These are phyloP conservation scores for Galerucella nymphaeae DNA, from an alignment of 2,888 invertebrate genomes.

Conservation along the genomic window DNA sequence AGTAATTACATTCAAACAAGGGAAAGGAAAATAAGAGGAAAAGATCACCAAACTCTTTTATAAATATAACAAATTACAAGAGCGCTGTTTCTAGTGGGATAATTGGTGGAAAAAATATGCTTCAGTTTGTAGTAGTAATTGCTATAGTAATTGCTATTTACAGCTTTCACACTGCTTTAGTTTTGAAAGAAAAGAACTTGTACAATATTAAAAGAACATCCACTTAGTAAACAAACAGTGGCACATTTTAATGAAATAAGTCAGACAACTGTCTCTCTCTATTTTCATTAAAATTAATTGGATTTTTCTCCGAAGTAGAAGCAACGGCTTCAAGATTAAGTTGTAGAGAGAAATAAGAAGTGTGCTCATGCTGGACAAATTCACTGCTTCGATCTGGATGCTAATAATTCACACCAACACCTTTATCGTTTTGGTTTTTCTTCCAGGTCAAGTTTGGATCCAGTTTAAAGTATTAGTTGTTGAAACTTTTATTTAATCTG, in stretches of 20 bases:
- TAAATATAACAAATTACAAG: constrained; percentile 10
- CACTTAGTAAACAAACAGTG: constrained; percentile 33
- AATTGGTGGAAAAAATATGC: constrained; percentile 26
- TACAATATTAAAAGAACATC: constrained; percentile 28
- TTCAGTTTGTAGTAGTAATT: constrained; percentile 31
- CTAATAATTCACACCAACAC: too few species aligned
- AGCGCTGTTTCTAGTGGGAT: background rate
- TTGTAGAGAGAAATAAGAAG: constrained; percentile 33
- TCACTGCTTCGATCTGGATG: too few species aligned
- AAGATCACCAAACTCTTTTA: background rate
- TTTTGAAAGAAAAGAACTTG: constrained; percentile 26
- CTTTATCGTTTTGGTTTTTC: too few species aligned
- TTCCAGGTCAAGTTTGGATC: too few species aligned
- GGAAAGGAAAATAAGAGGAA: background rate
- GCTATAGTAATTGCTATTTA: constrained; percentile 36
- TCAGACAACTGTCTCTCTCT: constrained; percentile 26
- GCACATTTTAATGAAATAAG: constrained; percentile 37
- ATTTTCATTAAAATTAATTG: constrained; percentile 38
- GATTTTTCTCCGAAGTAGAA: constrained; percentile 28
- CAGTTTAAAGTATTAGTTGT: too few species aligned
- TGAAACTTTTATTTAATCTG: too few species aligned
- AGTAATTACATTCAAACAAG: background rate
- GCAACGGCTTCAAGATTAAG: constrained; percentile 30
- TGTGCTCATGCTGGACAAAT: constrained; percentile 30
- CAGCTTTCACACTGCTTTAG: constrained; percentile 24